Evolutionary conservation across 2,888 invertebrate genomes (phyloP), one percentile per base, ranked within the genome.

Genomic region (Drosophila pseudotakahashii): DNA sequence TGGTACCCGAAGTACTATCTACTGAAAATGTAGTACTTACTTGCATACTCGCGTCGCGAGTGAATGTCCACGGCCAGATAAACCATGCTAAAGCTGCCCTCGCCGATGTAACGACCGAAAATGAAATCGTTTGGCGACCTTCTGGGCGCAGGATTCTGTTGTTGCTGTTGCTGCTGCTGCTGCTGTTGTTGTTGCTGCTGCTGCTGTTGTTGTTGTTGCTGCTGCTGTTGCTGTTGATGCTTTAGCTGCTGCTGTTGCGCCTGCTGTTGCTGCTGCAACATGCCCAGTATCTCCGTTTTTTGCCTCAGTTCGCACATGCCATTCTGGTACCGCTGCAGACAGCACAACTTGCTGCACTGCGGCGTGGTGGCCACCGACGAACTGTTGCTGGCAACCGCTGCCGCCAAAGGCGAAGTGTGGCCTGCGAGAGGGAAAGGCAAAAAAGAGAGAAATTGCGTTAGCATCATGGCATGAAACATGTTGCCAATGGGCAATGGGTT

Each of bases 31-130:
- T 7, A 23, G 32, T 47, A 81, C 97, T 95, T 94, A 98, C 98
- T 98, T 93, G 99, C 99, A 95, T 96, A 98, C 93, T 98, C 98
- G 90, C 95, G 96, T 88, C 94, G 95, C 61, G 96, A 96, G 91
- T 96, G 96, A 72, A 98, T 96, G 92, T 99, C 98, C 92, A 97
- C 97, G 55, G 98, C 98, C 79, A 98, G 94, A 92, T 97, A 98
- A 57, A 99, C 99, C 70, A 97, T 97, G 88, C 98, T 98, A 92
- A 97, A 99, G 91, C 98, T 98, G 76, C 99, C 99, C 92, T 99
- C 99, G 76, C 99, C 99, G 86, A 99, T 96, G 74, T 97, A 94
- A 93, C 97, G 97, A 66, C 98, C 97, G 93, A 99, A 99, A 89
- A 97, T 96, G 92, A 97, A 99, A 93, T 99, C 98, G 90, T 96